Percentiles rank a stretch among this genome's conserved stretches.
Evolutionary conservation across 2,888 invertebrate genomes (phyloP).

Genomic region (Chaetogeoica ovagalla): DNA sequence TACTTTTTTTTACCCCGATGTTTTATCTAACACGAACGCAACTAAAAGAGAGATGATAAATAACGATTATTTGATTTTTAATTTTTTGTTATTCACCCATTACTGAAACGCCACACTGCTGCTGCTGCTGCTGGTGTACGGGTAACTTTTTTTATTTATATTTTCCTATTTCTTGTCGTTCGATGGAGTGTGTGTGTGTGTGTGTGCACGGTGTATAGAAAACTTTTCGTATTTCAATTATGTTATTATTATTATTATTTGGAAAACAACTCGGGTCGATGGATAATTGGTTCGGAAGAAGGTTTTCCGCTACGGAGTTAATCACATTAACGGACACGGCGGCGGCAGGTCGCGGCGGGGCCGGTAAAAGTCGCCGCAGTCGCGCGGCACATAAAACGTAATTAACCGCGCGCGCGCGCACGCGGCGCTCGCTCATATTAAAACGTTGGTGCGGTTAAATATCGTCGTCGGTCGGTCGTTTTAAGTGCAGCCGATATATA

Average conservation of each 20-base stretch:
- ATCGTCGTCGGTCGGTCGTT: neutral
- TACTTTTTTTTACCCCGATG: too few relatives aligned
- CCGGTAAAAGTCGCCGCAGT: neutral
- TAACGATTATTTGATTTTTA: too few relatives aligned
- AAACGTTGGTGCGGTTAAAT: conserved; percentile 30
- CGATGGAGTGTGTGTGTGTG: too few relatives aligned
- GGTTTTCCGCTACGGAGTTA: neutral
- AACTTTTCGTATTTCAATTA: neutral
- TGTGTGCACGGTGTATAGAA: too few relatives aligned
- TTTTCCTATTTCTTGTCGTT: neutral
- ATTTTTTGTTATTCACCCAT: too few relatives aligned
- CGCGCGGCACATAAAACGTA: conserved; percentile 9
- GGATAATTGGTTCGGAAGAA: conserved; percentile 10
- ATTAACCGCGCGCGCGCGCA: conserved; percentile 3
- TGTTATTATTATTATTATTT: neutral
- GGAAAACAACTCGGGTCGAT: neutral
- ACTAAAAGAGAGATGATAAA: too few relatives aligned
- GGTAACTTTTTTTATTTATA: too few relatives aligned
- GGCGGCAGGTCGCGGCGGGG: neutral
- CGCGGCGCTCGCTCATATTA: neutral
- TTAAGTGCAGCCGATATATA: neutral
- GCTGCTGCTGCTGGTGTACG: too few relatives aligned
- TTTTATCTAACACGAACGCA: too few relatives aligned
- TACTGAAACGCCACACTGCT: too few relatives aligned
- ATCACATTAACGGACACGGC: conserved; percentile 27